phyloP scores from a whole-genome alignment of 2,113 vertebrate species.

The Notechis scutatus region DNA sequence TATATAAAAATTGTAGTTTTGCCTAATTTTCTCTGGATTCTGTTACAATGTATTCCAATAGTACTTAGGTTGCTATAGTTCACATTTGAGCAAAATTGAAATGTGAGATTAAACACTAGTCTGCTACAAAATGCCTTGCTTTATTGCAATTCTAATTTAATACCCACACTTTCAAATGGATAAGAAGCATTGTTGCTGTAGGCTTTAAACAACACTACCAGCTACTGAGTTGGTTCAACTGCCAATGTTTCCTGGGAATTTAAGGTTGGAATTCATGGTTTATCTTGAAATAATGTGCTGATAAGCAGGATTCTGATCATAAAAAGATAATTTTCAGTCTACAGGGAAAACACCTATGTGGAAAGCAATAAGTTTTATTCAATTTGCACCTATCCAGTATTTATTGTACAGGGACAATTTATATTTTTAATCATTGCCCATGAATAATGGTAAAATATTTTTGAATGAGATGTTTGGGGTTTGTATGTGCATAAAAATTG shows the following conservation, averaged over 20 bases:
- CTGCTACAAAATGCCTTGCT: slow-evolving; percentile 49
- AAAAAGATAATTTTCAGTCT: slow-evolving; percentile 63
- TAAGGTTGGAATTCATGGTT: slow-evolving; percentile 55
- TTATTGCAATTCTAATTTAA: slow-evolving; percentile 48
- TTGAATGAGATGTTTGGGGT: slow-evolving; percentile 79
- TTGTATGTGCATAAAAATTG: slow-evolving; percentile 91
- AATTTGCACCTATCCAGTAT: slow-evolving; percentile 76
- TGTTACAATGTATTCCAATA: slow-evolving; percentile 17
- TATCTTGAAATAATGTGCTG: slow-evolving; percentile 52
- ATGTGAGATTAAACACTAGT: slow-evolving; percentile 35
- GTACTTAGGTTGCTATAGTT: slow-evolving; percentile 19
- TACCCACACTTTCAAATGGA: slow-evolving; percentile 41
- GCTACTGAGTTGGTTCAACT: slow-evolving; percentile 52
- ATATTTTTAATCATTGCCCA: slow-evolving; percentile 77
- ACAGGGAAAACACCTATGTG: slow-evolving; percentile 75
- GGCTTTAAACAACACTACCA: slow-evolving; percentile 55
- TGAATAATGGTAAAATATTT: slow-evolving; percentile 77
- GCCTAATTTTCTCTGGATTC: neutral
- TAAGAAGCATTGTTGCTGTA: slow-evolving; percentile 49
- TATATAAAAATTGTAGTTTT: neutral
- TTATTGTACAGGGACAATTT: slow-evolving; percentile 77
- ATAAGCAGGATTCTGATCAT: slow-evolving; percentile 38
- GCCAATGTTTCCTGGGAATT: slow-evolving; percentile 52
- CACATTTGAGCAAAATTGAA: slow-evolving; percentile 45
- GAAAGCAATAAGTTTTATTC: slow-evolving; percentile 90